Percentiles rank a stretch among this genome's conserved stretches.
phyloP scores from a whole-genome alignment of 2,888 invertebrate genomes.

The Cataglyphis albicans region DNA sequence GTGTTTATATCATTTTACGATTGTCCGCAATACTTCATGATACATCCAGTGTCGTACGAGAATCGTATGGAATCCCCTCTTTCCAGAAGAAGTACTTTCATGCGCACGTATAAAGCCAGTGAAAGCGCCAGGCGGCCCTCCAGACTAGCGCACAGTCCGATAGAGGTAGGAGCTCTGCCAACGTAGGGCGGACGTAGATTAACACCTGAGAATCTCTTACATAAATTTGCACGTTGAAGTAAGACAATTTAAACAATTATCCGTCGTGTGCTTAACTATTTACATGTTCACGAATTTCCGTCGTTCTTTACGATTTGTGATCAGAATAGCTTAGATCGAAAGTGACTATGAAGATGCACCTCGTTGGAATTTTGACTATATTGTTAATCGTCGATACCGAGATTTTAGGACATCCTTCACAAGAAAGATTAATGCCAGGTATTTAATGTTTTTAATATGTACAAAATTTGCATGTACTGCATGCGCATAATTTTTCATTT shows the following conservation, averaged over 20 bases:
- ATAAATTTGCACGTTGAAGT: conserved; percentile 19
- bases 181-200: conserved; percentile 53
- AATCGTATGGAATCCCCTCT: conserved; percentile 64
- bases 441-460: conserved; percentile 31
- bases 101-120: conserved; percentile 85
- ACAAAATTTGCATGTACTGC: not conserved
- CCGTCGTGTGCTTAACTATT: conserved; percentile 15
- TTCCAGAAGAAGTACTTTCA: conserved; percentile 81
- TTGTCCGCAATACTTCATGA: conserved; percentile 42
- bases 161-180: conserved; percentile 81
- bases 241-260: conserved; percentile 7
- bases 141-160: conserved; percentile 84
- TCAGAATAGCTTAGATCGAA: conserved; percentile 61
- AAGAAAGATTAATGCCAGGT: conserved; percentile 82
- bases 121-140: conserved; percentile 85
- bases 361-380: conserved; percentile 65
- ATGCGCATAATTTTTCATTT: not conserved
- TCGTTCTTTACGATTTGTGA: conserved; percentile 58
- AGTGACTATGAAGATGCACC: conserved; percentile 77
- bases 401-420: conserved; percentile 83
- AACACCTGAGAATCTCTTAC: conserved; percentile 41
- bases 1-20: conserved; percentile 17
- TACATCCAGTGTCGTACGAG: conserved; percentile 54
- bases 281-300: conserved; percentile 33
- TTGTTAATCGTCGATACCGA: conserved; percentile 74